Evolutionary conservation across 2,797 vertebrate genomes (phyloP).

Genomic region (Urosaurus nigricauda): DNA sequence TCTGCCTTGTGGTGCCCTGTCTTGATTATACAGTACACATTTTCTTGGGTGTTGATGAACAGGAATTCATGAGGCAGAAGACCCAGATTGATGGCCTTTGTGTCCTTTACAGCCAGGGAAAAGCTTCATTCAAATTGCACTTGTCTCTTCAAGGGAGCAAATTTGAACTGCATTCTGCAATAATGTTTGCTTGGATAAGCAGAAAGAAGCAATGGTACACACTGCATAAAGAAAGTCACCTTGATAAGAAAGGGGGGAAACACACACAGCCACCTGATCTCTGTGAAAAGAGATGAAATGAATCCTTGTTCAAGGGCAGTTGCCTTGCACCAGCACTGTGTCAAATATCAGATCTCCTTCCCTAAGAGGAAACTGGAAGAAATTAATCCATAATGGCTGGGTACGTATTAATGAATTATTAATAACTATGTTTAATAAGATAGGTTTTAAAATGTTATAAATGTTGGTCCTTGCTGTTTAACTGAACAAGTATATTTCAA

Average conservation of each 20-base stretch:
- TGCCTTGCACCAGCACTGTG: neutral
- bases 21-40: neutral
- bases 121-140: conserved; percentile 2
- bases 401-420: conserved; percentile 23
- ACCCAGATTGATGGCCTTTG: neutral
- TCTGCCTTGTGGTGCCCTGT: neutral
- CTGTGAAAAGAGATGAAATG: neutral
- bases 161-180: neutral
- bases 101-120: neutral
- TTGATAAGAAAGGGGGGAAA: neutral
- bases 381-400: conserved; percentile 4
- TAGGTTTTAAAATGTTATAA: conserved; percentile 7
- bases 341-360: conserved; percentile 9
- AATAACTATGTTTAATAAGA: neutral
- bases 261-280: neutral
- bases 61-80: neutral
- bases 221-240: conserved; percentile 18
- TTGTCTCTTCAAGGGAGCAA: neutral
- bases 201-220: neutral
- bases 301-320: conserved; percentile 17
- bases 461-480: neutral
- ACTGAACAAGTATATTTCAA: neutral
- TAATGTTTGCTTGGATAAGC: conserved; percentile 7
- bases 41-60: too few species aligned
- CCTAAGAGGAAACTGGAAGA: conserved; percentile 3